Percentiles rank a stretch among this genome's conserved stretches.
Conservation (phyloP, 2,888 invertebrate species). For the Punctoribates punctum region DNA sequence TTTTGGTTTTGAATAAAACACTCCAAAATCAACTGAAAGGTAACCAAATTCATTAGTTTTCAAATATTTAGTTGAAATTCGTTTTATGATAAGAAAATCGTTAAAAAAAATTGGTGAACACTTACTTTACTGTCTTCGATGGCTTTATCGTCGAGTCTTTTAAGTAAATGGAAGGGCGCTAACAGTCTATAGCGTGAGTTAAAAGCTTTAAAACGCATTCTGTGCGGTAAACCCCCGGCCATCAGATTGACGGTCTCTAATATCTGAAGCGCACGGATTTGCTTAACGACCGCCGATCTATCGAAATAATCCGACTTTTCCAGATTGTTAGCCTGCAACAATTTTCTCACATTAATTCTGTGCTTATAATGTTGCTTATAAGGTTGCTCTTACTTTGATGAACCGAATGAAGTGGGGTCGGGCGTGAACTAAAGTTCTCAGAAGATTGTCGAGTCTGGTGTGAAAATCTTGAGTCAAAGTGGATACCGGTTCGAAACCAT, state of each 20-base stretch:
- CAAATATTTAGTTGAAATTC: background rate
- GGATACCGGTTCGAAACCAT: slow-evolving; percentile 61
- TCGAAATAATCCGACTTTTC: slow-evolving; percentile 81
- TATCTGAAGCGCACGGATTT: slow-evolving; percentile 84
- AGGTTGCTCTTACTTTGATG: slow-evolving; percentile 67
- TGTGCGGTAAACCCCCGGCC: slow-evolving; percentile 90
- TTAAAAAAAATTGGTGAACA: too few species aligned
- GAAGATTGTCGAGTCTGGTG: slow-evolving; percentile 82
- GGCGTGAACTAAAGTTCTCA: slow-evolving; percentile 85
- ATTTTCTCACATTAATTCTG: background rate
- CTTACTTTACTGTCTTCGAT: slow-evolving; percentile 62
- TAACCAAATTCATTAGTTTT: slow-evolving; percentile 32
- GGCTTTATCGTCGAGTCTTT: slow-evolving; percentile 56
- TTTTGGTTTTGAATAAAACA: slow-evolving; percentile 58
- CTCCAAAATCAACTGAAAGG: slow-evolving; percentile 63
- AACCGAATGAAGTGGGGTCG: slow-evolving; percentile 92
- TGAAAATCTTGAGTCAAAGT: slow-evolving; percentile 94
- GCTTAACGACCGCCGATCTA: slow-evolving; percentile 74
- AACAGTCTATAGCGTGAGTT: slow-evolving; percentile 77
- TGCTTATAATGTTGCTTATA: too few species aligned
- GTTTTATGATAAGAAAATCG: too few species aligned
- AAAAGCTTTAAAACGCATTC: slow-evolving; percentile 91
- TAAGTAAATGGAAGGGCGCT: slow-evolving; percentile 66
- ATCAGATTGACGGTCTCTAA: slow-evolving; percentile 90
- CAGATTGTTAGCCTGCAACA: slow-evolving; percentile 65